Evolutionary conservation across 2,797 vertebrate species (phyloP).

Genomic region (Allobates femoralis): DNA sequence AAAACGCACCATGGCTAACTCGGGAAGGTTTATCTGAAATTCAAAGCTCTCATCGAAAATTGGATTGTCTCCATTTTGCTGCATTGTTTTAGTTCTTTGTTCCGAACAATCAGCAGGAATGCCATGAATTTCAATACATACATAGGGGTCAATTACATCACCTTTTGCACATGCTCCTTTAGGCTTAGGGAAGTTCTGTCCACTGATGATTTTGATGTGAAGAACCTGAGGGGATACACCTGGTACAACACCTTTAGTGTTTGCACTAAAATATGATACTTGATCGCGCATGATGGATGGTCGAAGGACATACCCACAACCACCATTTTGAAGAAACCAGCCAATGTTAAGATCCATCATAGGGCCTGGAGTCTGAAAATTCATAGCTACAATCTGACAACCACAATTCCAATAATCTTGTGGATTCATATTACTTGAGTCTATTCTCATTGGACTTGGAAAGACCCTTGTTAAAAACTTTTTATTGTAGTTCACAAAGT

Average conservation of each 20-base stretch:
- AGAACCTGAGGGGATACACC: slow-evolving; percentile 93
- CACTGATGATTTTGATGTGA: slow-evolving; percentile 95
- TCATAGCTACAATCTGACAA: slow-evolving; percentile 95
- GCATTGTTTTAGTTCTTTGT: slow-evolving; percentile 94
- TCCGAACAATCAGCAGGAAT: slow-evolving; percentile 94
- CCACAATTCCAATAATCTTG: slow-evolving; percentile 98
- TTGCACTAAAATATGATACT: slow-evolving; percentile 96
- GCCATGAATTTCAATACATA: slow-evolving; percentile 95
- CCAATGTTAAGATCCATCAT: slow-evolving; percentile 96
- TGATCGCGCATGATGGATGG: slow-evolving; percentile 94
- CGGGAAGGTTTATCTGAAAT: slow-evolving; percentile 95
- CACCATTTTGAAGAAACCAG: slow-evolving; percentile 94
- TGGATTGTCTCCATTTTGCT: slow-evolving; percentile 95
- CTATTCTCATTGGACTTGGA: slow-evolving; percentile 92
- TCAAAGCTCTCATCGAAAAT: slow-evolving; percentile 98
- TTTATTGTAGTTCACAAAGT: slow-evolving; percentile 96
- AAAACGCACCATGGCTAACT: slow-evolving; percentile 93
- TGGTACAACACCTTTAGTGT: slow-evolving; percentile 94
- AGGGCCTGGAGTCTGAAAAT: slow-evolving; percentile 94
- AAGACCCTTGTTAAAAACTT: slow-evolving; percentile 89
- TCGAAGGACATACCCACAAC: slow-evolving; percentile 92
- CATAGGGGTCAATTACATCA: slow-evolving; percentile 96
- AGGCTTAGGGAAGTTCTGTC: slow-evolving; percentile 96
- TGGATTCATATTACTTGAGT: slow-evolving; percentile 96
- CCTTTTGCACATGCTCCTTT: slow-evolving; percentile 96